Base-by-base conservation (phyloP, 2,888 invertebrate species). In the Acanthopleura granulata region DNA sequence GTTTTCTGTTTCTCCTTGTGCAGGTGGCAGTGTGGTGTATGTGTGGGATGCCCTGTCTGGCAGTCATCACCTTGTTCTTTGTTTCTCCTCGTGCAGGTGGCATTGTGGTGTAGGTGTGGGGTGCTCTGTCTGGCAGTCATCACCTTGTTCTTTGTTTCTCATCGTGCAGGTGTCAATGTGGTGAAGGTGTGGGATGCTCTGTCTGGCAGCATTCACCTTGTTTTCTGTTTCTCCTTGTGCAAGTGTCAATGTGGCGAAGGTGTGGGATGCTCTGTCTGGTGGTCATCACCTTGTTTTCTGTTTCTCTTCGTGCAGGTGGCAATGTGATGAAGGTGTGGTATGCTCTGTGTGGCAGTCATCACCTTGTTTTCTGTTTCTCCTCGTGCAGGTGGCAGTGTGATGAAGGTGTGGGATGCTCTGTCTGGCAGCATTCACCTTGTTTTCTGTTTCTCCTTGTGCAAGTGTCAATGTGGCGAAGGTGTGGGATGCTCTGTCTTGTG, bases 271-370 rank as follows among this genome's bases (percentile, higher is more conserved):
- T 11, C 93, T 97, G 73, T 94, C 95, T 80, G 91, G 91, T 12
- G 97, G 97, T 15, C 94, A 95, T 88, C 91, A 96, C 74, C 90
- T 99, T n/a, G 14, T 14, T 51, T 51, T 51, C 18, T 51, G 14
- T 15, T 18, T 18, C 18, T 14, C 18, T 15, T 51, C 14, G 14
- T 51, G 14, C 83, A 93, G 93, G 97, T 82, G 97, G 96, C 0
- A 96, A 95, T 51, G 95, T 95, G 89, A 94, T 98, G 11, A 94
- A 95, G 90, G 95, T 99, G 0, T 99, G 98, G 98, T 98, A 99
- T 90, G 94, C 95, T 11, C 93, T 97, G 73, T 94, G 95, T 80
- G 91, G 91, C 12, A 97, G 97, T 15, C 94, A 95, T 88, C 91
- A 96, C 74, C 90, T 99, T n/a, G 14, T 14, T 51, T 51, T 51